Evolutionary conservation across 2,888 invertebrate genomes (phyloP), one percentile per base, ranked within the genome.

Genomic region (Tenthredo mesomela): DNA sequence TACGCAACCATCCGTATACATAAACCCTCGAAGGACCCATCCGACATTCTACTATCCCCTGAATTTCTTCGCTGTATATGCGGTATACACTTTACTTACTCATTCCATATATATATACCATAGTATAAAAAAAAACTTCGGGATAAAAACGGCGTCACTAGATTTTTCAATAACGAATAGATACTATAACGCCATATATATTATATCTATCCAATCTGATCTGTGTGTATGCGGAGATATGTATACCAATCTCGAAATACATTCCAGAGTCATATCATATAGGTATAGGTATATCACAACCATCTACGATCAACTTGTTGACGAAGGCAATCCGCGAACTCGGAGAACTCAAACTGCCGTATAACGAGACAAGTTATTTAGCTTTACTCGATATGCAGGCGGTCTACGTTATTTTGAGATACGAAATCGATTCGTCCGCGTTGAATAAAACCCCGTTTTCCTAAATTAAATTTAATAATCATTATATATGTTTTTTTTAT

Each of bases 311-410:
- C 37, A 37, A 71, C 75, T 75, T 47, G 75, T 47, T 50, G 47
- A 47, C 25, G 21, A 21, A 21, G 43, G 75, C 47, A 75, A 75
- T 43, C 29, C 75, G 15, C 50, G 75, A 7, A 71, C 40, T 71
- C 21, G 2, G 29, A 18, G 25, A 25, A 75, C 15, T 75, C 47
- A 25, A 15, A 71, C 40, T 71, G 1, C n/a, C 67, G 40, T n/a
- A 18, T 71, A 71, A 71, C 40, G 70, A 71, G 70, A 75, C 75
- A 50, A 25, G 29, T 75, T 47, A 50, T 47, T 47, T 25, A 75
- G 25, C 5, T 2, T 15, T 15, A 15, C 47, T 3, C 47, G 47
- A 15, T 29, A 29, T 15, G 15, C 47, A 15, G 47, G 47, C n/a
- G n/a, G 12, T 43, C 43, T 43, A 10, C 2, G 12, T 12, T 43